Evolutionary conservation across 2,888 invertebrate species (phyloP), one percentile per base, ranked within the genome.

Genomic region (Galerucella nymphaeae): DNA sequence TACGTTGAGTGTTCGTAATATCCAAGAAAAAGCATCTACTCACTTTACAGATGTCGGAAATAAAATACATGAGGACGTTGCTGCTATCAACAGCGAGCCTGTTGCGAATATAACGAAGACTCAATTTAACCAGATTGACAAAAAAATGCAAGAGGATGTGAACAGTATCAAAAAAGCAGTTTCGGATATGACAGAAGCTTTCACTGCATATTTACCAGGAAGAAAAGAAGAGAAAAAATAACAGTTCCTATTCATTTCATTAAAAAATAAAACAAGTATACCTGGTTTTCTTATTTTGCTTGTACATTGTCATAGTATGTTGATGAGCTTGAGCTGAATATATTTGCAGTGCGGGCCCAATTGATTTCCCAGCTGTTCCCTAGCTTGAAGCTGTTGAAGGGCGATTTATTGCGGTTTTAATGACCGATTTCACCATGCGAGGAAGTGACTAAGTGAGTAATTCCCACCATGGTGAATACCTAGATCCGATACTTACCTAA

Each of bases 61-160:
- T n/a, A 58, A 30, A 58, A 30, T 58, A 10, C 58, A 58, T 11
- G n/a, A 30, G 3, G 58, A 58, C 30, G 58, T 58, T n/a, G 20
- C 30, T 30, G 30, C 58, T 4, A 30, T 58, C 4, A 23, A 58
- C 5, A 30, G 8, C 14, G 13, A 58, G 4, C 16, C n/a, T 1
- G 23, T 20, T 57, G 16, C 11, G 23, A 5, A 58, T 6, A 23
- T 3, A 14, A 53, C 53, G n/a, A 58, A 30, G 9, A 14, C 8
- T 1, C 58, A 58, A 8, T 58, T 58, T n/a, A 30, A 9, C 14
- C 13, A 58, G 6, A 58, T 58, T 30, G 58, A 58, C 30, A n/a
- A 58, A 23, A 58, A 58, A 58, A 30, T 58, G 23, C 23, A 16
- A 14, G n/a, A 58, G 2, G 58, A 58, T n/a, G 14, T 58, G 1